Evolutionary conservation across 2,113 vertebrate genomes (phyloP).

Genomic region (Tenebrosternarchus preto): DNA sequence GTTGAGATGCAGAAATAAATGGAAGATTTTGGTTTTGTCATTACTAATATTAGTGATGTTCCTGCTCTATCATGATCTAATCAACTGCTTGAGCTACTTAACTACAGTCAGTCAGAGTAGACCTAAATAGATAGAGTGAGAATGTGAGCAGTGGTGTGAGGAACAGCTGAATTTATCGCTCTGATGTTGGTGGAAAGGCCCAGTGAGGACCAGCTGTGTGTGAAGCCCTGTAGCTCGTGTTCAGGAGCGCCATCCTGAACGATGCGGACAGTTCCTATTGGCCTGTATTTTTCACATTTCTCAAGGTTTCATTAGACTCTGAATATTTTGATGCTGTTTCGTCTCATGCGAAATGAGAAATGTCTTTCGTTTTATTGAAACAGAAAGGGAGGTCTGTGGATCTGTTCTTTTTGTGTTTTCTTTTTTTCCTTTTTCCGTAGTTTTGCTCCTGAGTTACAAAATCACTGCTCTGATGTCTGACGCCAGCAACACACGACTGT

Average conservation of each 20-base stretch:
- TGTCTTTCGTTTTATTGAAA: constrained; percentile 31
- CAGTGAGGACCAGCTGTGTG: no score
- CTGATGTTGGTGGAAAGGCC: no score
- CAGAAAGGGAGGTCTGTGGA: not conserved
- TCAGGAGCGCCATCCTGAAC: not conserved
- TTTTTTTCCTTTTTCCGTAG: not conserved
- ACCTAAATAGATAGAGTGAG: no score
- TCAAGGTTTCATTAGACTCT: constrained; percentile 39
- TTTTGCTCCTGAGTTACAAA: constrained; percentile 26
- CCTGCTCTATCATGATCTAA: no score
- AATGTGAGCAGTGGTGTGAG: no score
- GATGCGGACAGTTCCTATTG: constrained; percentile 31
- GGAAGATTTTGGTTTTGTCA: not conserved
- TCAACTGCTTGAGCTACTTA: no score
- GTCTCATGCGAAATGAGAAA: constrained; percentile 40
- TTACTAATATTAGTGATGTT: no score
- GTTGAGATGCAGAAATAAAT: constrained; percentile 15
- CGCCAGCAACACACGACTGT: constrained; percentile 34
- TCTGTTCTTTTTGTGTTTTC: no score
- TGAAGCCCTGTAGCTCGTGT: no score
- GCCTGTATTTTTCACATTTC: constrained; percentile 3
- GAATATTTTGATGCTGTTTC: constrained; percentile 18
- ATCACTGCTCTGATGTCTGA: constrained; percentile 47
- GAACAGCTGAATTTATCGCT: no score
- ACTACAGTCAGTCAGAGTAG: no score